Percentiles rank a stretch among this genome's conserved stretches.
Conservation (phyloP, 1,140 invertebrate genomes). For the Pogonomyrmex barbatus region DNA sequence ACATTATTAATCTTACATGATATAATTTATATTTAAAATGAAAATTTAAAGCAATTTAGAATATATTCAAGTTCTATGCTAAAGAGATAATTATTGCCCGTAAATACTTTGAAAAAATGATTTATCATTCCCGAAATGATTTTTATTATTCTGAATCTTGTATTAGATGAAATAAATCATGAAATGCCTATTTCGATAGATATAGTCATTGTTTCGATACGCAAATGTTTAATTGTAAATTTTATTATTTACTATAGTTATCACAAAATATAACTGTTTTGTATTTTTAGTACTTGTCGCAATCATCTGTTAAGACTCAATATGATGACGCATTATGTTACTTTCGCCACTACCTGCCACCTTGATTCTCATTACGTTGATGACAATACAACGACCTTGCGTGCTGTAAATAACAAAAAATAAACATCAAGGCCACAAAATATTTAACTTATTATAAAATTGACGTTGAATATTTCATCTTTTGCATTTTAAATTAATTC, state of each 20-base stretch:
- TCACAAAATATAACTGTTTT: neutral
- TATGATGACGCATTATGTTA: neutral
- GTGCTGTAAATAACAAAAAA: neutral
- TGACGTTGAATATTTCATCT: neutral
- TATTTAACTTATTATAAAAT: neutral
- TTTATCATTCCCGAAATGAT: neutral
- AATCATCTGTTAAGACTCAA: neutral
- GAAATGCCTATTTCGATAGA: neutral
- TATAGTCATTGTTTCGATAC: neutral
- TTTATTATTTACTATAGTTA: neutral
- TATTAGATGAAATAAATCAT: neutral
- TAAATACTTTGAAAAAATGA: neutral
- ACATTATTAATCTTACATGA: neutral
- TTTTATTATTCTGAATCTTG: neutral
- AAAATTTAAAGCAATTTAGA: slow-evolving; percentile 1
- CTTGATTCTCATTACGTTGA: neutral
- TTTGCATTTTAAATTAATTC: neutral
- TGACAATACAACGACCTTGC: neutral
- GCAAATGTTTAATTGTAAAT: neutral
- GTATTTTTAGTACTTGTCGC: neutral
- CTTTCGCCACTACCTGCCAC: neutral
- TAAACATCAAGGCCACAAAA: neutral
- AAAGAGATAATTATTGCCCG: neutral
- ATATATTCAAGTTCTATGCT: neutral
- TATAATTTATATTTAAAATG: neutral